Evolutionary conservation across 2,888 invertebrate species (phyloP).

Genomic region (Tetramorium bicarinatum): DNA sequence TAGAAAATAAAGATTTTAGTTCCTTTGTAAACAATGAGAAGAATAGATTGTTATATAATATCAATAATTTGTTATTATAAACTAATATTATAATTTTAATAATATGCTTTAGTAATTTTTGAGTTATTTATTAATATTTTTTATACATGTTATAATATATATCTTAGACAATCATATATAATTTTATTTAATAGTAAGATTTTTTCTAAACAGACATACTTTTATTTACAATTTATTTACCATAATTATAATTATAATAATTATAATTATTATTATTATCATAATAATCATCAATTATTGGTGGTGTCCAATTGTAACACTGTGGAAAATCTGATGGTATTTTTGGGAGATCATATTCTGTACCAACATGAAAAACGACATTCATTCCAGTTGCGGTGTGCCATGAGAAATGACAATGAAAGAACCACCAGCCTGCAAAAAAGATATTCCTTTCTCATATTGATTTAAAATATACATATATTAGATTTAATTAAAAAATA

Average conservation of each 20-base stretch:
- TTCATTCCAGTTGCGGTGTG: slow-evolving; percentile 80
- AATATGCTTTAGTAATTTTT: not conserved
- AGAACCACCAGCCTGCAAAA: slow-evolving; percentile 80
- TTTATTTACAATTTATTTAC: not conserved
- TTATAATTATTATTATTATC: not conserved
- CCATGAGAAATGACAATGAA: slow-evolving; percentile 81
- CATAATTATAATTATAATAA: not conserved
- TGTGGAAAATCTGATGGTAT: slow-evolving; percentile 69
- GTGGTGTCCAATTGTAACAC: slow-evolving; percentile 61
- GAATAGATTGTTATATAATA: no score
- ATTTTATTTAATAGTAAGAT: not conserved
- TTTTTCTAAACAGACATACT: not conserved
- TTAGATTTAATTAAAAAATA: no score
- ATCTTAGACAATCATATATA: not conserved
- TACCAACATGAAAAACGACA: slow-evolving; percentile 77
- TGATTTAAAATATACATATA: not conserved
- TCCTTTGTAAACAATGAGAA: no score
- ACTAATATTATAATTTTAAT: not conserved
- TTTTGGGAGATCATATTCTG: slow-evolving; percentile 72
- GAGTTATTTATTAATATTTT: not conserved
- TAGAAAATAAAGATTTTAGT: no score
- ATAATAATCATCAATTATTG: not conserved
- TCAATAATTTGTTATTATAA: no score
- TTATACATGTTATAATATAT: not conserved
- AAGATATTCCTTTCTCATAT: slow-evolving; percentile 18